Percentiles rank a stretch among this genome's conserved stretches.
Evolutionary conservation across 2,113 vertebrate species (phyloP).

Genomic region (Cathartes aura): DNA sequence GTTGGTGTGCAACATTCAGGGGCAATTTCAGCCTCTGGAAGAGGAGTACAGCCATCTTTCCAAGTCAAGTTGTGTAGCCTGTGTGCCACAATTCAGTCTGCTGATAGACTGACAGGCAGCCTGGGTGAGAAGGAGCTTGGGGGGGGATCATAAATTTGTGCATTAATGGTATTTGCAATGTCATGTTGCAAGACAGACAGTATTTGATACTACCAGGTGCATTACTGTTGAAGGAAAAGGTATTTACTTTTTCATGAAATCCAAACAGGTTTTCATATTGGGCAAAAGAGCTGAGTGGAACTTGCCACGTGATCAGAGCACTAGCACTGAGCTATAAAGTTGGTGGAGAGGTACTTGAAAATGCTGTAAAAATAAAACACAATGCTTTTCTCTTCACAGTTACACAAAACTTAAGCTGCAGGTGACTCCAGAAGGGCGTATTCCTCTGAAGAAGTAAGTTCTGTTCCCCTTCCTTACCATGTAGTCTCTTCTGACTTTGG

Average conservation of each 20-base stretch:
- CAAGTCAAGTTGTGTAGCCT: background rate
- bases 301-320: background rate
- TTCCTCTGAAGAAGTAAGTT: constrained; percentile 97
- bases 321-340: background rate
- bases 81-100: background rate
- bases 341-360: background rate
- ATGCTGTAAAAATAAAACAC: background rate
- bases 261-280: background rate
- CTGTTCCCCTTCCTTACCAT: background rate
- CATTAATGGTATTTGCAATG: background rate
- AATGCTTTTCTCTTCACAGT: constrained; percentile 73
- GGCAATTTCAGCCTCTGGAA: background rate
- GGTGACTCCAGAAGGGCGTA: constrained; percentile 92
- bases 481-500: background rate
- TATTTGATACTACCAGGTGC: background rate
- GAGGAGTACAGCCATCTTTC: background rate
- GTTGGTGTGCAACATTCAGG: background rate
- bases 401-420: constrained; percentile 94
- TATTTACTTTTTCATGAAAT: background rate
- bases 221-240: background rate
- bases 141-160: background rate
- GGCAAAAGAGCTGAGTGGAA: background rate
- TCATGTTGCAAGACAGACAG: background rate
- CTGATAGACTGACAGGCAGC: background rate
- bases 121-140: background rate